Evolutionary conservation across 2,797 vertebrate species (phyloP).

Genomic region (Schizopygopsis pylzovi): DNA sequence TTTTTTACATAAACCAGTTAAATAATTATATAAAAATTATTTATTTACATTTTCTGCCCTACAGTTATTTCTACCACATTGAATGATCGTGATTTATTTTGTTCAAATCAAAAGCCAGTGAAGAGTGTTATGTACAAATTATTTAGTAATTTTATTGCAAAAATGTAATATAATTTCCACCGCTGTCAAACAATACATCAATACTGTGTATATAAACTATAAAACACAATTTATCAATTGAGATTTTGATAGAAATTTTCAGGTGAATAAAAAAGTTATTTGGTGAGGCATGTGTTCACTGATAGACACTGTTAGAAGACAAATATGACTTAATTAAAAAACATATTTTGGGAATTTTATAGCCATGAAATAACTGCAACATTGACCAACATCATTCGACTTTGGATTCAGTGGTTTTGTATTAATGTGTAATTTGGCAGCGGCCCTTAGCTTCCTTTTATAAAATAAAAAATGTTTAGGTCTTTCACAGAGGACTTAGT

Average conservation of each 20-base stretch:
- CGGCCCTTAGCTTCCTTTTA: background rate
- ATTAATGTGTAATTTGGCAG: conserved; percentile 34
- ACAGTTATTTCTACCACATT: background rate
- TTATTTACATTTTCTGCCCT: background rate
- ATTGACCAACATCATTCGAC: background rate
- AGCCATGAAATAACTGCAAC: background rate
- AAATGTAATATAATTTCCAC: background rate
- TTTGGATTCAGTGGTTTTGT: background rate
- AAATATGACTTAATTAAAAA: too few relatives aligned
- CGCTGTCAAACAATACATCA: background rate
- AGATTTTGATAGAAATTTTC: background rate
- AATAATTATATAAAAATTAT: background rate
- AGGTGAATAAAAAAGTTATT: background rate
- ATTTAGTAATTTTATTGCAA: background rate
- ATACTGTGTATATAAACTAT: background rate
- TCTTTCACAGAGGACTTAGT: background rate
- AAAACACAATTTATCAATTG: background rate
- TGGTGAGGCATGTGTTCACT: background rate
- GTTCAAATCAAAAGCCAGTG: background rate
- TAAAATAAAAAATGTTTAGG: background rate
- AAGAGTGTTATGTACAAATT: background rate
- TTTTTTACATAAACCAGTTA: background rate
- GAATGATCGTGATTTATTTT: background rate
- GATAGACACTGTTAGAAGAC: background rate
- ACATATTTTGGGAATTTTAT: background rate